Conservation (phyloP, 1,140 invertebrate species). For the Oryzaephilus surinamensis region DNA sequence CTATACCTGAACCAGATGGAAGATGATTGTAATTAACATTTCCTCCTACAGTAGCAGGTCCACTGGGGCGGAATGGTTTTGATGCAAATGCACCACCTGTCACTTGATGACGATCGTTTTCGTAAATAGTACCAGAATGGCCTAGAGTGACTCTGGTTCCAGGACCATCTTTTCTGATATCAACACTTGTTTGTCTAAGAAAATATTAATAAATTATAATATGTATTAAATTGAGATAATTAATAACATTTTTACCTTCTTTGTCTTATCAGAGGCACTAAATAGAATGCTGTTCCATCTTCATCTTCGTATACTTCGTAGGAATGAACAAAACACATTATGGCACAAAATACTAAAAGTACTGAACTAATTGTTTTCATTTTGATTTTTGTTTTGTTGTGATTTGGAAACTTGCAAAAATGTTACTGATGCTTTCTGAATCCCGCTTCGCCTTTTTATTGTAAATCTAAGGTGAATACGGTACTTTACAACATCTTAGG, state of each 20-base stretch:
- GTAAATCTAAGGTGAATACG: no score
- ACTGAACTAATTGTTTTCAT: no score
- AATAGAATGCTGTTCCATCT: slow-evolving; percentile 1
- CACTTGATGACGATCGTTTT: slow-evolving; percentile 10
- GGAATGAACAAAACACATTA: no score
- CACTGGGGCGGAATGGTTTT: slow-evolving; percentile 12
- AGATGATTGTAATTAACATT: slow-evolving; percentile 12
- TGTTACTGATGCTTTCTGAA: no score
- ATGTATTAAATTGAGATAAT: background rate
- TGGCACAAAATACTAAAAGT: no score
- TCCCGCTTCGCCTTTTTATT: no score
- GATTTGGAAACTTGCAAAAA: no score
- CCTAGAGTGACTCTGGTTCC: slow-evolving; percentile 4
- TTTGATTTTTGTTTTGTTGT: no score
- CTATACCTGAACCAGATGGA: slow-evolving; percentile 14
- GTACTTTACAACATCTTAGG: no score
- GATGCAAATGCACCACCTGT: slow-evolving; percentile 10
- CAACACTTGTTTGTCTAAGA: slow-evolving; percentile 8
- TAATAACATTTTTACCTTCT: slow-evolving; percentile 3
- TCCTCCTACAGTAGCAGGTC: slow-evolving; percentile 12
- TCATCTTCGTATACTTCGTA: slow-evolving; percentile 5
- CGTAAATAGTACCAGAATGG: slow-evolving; percentile 13
- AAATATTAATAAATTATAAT: background rate
- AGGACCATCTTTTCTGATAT: slow-evolving; percentile 3
- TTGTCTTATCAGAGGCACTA: slow-evolving; percentile 1